Base-by-base conservation (phyloP, 2,113 vertebrate genomes). In the Tupaia tana region DNA sequence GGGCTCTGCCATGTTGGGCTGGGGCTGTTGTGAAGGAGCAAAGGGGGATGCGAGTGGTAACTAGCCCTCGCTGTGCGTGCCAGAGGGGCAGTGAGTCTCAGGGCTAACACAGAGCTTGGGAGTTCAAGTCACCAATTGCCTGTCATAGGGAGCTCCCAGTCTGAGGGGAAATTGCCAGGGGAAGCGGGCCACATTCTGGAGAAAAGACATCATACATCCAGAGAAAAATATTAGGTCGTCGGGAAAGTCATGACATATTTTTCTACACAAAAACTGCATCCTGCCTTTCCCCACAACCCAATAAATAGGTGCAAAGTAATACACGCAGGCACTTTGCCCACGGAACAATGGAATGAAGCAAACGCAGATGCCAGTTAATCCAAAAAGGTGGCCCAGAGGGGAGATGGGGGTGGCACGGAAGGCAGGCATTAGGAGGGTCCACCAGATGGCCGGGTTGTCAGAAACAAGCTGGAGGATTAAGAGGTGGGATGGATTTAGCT, bases 321-420 rank as follows among this genome's bases (percentile, higher is more conserved):
- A 58, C 18, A 0, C 10, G 43, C 24, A 3, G 3, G 7, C 20
- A 3, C 43, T 61, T 27, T 16, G 54, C 69, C 20, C 16, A 19
- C 12, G 20, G 90, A 43, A 75, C 31, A 9, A 64, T 56, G 43
- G 27, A 52, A 3, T 19, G 8, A 54, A 74, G 14, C 12, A 9
- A n/a, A 59, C 7, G 15, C 16, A 63, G 83, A 58, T 64, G 54
- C 19, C 73, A 63, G 87, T 43, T 54, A 22, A 22, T 12, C 64
- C 3, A 0, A 67, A 86, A 79, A 82, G 24, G 61, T 13, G 61
- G 81, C 31, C n/a, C 27, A 67, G 52, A 61, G 31, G 16, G 9
- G 14, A 18, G 7, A 4, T 43, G 52, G 5, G 2, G 12, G 59
- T 0, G 64, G 29, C 7, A 0, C 11, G 24, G 27, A 20, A 20